Evolutionary conservation across 2,888 invertebrate genomes (phyloP).

Genomic region (Clistopyga incitator): DNA sequence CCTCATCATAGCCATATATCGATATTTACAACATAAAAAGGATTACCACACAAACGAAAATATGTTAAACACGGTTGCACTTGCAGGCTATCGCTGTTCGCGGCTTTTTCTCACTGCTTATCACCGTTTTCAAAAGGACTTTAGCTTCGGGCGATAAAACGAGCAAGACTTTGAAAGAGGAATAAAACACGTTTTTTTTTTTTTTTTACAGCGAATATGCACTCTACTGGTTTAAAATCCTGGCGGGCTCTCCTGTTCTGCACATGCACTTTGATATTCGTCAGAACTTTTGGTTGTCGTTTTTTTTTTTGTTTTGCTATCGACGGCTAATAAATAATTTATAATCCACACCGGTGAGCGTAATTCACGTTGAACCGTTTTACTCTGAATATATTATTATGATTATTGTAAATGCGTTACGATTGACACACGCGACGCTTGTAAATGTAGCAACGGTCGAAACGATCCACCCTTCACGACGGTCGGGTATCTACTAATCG

Average conservation of each 20-base stretch:
- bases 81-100: not conserved
- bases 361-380: conserved; percentile 9
- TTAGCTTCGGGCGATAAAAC: not conserved
- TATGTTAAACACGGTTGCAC: not conserved
- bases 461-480: conserved; percentile 71
- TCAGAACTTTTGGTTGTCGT: not conserved
- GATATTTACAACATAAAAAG: not conserved
- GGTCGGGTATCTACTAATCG: conserved; percentile 77
- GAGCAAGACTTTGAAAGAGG: not conserved
- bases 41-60: not conserved
- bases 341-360: conserved; percentile 54
- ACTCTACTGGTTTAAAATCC: conserved; percentile 16
- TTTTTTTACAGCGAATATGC: conserved; percentile 4
- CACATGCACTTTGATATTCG: conserved; percentile 1
- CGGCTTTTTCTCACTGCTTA: not conserved
- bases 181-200: conserved; percentile 11
- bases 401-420: conserved; percentile 9
- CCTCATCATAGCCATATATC: conserved; percentile 60
- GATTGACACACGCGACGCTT: conserved; percentile 13
- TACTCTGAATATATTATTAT: not conserved
- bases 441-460: conserved; percentile 46
- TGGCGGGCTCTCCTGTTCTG: conserved; percentile 25
- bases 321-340: conserved; percentile 23
- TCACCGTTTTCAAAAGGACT: not conserved
- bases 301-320: not conserved